phyloP scores from a whole-genome alignment of 2,113 vertebrate species.

The Camelus dromedarius region DNA sequence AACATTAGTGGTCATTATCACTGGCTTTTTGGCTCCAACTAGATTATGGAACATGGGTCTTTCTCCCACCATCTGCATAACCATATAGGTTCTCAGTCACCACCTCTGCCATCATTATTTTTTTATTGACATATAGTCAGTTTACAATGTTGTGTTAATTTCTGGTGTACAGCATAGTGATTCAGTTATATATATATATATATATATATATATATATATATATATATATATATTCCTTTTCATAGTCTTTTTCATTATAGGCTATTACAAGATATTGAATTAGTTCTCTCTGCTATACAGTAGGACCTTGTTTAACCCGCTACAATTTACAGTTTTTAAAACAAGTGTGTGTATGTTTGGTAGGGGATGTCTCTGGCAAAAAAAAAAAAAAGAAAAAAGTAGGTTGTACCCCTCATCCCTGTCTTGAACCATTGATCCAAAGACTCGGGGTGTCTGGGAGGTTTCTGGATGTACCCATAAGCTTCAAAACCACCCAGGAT shows the following conservation, averaged over 20 bases:
- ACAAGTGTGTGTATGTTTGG: neutral
- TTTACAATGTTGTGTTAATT: too few species aligned
- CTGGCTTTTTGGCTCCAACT: neutral
- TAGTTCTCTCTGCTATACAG: too few species aligned
- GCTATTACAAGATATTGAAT: too few species aligned
- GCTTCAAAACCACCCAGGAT: neutral
- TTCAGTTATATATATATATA: too few species aligned
- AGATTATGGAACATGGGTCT: neutral
- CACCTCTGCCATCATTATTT: neutral
- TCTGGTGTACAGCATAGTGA: too few species aligned
- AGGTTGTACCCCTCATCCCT: neutral
- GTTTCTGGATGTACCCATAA: neutral
- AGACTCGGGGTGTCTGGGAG: neutral
- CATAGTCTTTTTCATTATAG: too few species aligned
- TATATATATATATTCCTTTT: too few species aligned
- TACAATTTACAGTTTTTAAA: neutral
- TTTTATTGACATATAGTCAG: too few species aligned
- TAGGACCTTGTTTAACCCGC: too few species aligned
- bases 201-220: too few species aligned
- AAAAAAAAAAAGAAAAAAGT: neutral
- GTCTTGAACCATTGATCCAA: neutral
- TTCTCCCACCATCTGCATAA: neutral
- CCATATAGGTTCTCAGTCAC: neutral
- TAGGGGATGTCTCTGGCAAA: neutral
- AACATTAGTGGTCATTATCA: neutral